Conservation (phyloP, 2,797 vertebrate species). For the Xenentodon cancila region DNA sequence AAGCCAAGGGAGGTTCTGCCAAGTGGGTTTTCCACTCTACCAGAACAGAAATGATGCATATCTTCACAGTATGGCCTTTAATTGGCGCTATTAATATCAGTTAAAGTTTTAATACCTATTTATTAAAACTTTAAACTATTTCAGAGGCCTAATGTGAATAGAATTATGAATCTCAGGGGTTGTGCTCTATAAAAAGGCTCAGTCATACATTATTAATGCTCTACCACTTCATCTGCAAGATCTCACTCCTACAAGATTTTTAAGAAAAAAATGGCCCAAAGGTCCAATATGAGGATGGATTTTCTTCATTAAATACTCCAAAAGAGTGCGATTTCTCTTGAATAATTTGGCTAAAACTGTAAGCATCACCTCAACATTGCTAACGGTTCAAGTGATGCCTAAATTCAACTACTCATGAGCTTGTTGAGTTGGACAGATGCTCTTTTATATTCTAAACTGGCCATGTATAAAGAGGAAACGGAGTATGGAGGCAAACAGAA, state of each 20-base stretch:
- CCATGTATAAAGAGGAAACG: constrained; percentile 56
- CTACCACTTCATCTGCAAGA: constrained; percentile 78
- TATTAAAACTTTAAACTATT: constrained; percentile 82
- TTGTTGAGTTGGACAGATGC: constrained; percentile 32
- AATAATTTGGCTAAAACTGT: constrained; percentile 54
- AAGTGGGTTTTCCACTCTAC: constrained; percentile 61
- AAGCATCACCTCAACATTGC: constrained; percentile 27
- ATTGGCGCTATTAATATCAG: constrained; percentile 84
- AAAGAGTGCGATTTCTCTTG: constrained; percentile 51
- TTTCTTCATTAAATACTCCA: constrained; percentile 68
- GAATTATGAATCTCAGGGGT: constrained; percentile 82
- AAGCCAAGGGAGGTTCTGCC: constrained; percentile 51
- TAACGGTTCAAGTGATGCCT: constrained; percentile 14
- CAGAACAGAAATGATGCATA: constrained; percentile 78
- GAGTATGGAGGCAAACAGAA: constrained; percentile 31
- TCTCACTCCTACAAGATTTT: constrained; percentile 75
- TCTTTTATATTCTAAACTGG: constrained; percentile 32
- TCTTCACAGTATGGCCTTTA: constrained; percentile 71
- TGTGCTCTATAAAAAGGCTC: constrained; percentile 83
- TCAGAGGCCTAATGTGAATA: constrained; percentile 75
- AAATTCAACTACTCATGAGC: constrained; percentile 42
- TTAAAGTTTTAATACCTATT: constrained; percentile 87
- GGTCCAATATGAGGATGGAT: constrained; percentile 77
- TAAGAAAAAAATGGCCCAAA: constrained; percentile 78
- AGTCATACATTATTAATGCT: constrained; percentile 81